Percentiles rank a stretch among this genome's conserved stretches.
phyloP scores from a whole-genome alignment of 2,797 vertebrate genomes.

The Acrossocheilus wenchowensis region DNA sequence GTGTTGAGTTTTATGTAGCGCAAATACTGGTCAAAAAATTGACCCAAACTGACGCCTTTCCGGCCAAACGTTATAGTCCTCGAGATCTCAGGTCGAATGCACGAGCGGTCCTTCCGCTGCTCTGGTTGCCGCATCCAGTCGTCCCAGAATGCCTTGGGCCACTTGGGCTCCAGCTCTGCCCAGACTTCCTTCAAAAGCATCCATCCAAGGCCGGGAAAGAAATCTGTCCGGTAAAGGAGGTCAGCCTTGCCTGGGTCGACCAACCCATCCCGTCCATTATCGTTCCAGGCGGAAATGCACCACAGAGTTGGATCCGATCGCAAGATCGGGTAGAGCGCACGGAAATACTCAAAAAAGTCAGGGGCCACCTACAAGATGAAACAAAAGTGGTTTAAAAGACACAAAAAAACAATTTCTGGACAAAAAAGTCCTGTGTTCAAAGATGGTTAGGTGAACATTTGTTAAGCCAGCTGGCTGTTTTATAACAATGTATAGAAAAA shows the following conservation, averaged over 20 bases:
- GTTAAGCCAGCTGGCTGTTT: slow-evolving; percentile 29
- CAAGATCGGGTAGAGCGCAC: slow-evolving; percentile 84
- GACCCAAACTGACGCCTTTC: slow-evolving; percentile 94
- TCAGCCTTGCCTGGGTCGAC: slow-evolving; percentile 79
- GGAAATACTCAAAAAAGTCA: slow-evolving; percentile 97
- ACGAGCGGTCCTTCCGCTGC: slow-evolving; percentile 87
- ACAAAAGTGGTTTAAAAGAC: slow-evolving; percentile 1
- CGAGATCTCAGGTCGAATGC: slow-evolving; percentile 90
- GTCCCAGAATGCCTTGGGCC: slow-evolving; percentile 95
- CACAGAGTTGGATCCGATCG: slow-evolving; percentile 81
- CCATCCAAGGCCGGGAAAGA: slow-evolving; percentile 95
- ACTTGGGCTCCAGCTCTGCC: slow-evolving; percentile 92
- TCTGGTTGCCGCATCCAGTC: slow-evolving; percentile 95
- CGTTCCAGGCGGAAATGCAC: slow-evolving; percentile 96
- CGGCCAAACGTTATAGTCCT: slow-evolving; percentile 94
- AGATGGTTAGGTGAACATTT: slow-evolving; percentile 36
- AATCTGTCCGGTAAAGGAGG: slow-evolving; percentile 91
- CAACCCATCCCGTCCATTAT: slow-evolving; percentile 90
- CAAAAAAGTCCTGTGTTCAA: not conserved
- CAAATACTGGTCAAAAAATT: slow-evolving; percentile 96
- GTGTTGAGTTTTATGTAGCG: slow-evolving; percentile 94
- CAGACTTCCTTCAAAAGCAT: slow-evolving; percentile 87
- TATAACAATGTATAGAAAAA: not conserved
- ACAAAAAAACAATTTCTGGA: not conserved
- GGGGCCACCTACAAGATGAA: slow-evolving; percentile 81